Evolutionary conservation across 2,797 vertebrate genomes (phyloP).

Genomic region (Danionella dracula): DNA sequence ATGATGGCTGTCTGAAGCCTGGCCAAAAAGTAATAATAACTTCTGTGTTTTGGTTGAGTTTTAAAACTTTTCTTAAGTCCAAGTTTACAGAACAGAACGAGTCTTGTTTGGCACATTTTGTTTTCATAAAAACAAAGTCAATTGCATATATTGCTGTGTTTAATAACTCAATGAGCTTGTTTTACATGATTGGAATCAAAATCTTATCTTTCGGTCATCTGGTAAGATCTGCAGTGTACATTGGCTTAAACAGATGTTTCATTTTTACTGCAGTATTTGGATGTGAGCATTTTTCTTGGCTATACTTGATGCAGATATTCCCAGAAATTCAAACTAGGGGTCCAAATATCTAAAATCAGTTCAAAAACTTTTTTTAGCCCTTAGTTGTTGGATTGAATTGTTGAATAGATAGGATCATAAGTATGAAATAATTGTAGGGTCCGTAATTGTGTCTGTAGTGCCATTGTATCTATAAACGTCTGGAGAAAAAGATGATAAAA

Average conservation of each 20-base stretch:
- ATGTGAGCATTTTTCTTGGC: neutral
- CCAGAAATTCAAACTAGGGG: neutral
- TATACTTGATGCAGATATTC: neutral
- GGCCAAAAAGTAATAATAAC: slow-evolving; percentile 26
- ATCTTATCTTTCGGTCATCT: neutral
- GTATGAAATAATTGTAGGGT: too few species aligned
- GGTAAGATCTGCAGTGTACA: neutral
- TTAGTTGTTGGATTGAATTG: too few species aligned
- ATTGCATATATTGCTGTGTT: neutral
- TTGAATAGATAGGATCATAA: too few species aligned
- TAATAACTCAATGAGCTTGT: neutral
- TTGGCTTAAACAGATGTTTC: neutral
- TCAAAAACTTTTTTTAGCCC: neutral
- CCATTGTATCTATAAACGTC: too few species aligned
- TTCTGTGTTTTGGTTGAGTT: slow-evolving; percentile 21
- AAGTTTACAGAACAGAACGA: slow-evolving; percentile 10
- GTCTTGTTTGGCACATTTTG: neutral
- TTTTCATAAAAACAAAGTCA: slow-evolving; percentile 12
- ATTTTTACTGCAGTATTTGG: neutral
- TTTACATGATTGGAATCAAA: neutral
- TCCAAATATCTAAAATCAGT: neutral
- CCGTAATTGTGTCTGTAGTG: too few species aligned
- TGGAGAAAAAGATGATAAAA: too few species aligned
- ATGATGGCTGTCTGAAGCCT: slow-evolving; percentile 23
- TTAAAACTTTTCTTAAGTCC: slow-evolving; percentile 3